Conservation (phyloP, 1,140 invertebrate species). For the Bombus sibiricus region DNA sequence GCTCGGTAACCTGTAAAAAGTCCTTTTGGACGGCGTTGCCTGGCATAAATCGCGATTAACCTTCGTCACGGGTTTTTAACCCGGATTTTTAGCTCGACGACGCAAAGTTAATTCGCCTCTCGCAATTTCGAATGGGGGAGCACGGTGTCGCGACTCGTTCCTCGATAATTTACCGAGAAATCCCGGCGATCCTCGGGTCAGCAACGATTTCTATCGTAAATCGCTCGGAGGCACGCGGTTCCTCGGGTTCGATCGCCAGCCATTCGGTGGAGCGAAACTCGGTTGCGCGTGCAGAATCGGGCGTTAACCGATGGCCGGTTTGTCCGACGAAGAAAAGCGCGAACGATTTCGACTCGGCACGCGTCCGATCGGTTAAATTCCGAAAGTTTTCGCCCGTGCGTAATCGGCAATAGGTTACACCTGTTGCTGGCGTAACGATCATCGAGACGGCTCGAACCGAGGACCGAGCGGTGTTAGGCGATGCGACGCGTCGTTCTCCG, state of each 20-base stretch:
- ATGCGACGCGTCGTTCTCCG: constrained; percentile 13
- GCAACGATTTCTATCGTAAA: neutral
- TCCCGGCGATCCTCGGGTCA: neutral
- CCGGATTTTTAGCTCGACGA: neutral
- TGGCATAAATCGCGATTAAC: constrained; percentile 54
- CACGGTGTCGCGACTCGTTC: neutral
- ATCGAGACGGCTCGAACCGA: constrained; percentile 1
- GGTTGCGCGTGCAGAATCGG: neutral
- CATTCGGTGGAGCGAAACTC: too few species aligned
- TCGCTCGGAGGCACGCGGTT: neutral
- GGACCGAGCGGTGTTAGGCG: too few species aligned
- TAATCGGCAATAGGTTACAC: constrained; percentile 48
- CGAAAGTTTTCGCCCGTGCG: neutral
- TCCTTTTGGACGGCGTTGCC: neutral
- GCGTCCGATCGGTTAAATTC: neutral
- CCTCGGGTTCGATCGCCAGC: neutral
- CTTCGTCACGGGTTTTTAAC: neutral
- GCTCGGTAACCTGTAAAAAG: constrained; percentile 44
- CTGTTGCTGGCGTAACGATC: constrained; percentile 62
- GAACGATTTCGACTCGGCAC: neutral
- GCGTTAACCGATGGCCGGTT: too few species aligned
- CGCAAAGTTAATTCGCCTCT: neutral
- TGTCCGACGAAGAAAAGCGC: neutral
- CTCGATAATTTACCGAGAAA: neutral
- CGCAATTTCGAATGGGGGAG: neutral